Conservation (phyloP, 2,797 vertebrate genomes). For the Silurus aristotelis region DNA sequence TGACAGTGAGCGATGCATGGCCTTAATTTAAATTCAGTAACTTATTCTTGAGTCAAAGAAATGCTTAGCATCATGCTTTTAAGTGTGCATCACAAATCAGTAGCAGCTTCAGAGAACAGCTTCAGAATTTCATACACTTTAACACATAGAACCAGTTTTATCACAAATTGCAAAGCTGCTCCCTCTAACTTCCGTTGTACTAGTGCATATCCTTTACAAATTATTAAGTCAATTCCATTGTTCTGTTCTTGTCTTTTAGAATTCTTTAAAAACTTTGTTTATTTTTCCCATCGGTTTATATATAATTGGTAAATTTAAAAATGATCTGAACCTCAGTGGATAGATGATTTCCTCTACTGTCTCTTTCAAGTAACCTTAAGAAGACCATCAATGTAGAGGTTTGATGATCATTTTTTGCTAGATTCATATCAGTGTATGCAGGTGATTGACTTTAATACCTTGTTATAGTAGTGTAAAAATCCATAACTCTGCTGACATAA, state of each 20-base stretch:
- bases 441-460: background rate
- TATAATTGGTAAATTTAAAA: background rate
- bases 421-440: background rate
- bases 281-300: background rate
- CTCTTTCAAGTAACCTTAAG: background rate
- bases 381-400: background rate
- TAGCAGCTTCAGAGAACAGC: background rate
- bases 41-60: background rate
- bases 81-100: background rate
- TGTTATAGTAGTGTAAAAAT: background rate
- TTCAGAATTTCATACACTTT: background rate
- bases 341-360: background rate
- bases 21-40: slow-evolving; percentile 6
- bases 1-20: slow-evolving; percentile 2
- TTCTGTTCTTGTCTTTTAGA: background rate
- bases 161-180: slow-evolving; percentile 1
- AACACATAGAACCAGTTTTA: background rate
- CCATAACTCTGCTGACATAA: background rate
- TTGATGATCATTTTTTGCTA: background rate
- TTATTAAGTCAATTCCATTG: background rate
- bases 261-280: too few species aligned
- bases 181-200: background rate
- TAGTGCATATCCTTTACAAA: background rate
- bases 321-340: background rate
- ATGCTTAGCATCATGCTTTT: slow-evolving; percentile 6